Conservation (phyloP, 2,888 invertebrate species). For the Callinectes sapidus region DNA sequence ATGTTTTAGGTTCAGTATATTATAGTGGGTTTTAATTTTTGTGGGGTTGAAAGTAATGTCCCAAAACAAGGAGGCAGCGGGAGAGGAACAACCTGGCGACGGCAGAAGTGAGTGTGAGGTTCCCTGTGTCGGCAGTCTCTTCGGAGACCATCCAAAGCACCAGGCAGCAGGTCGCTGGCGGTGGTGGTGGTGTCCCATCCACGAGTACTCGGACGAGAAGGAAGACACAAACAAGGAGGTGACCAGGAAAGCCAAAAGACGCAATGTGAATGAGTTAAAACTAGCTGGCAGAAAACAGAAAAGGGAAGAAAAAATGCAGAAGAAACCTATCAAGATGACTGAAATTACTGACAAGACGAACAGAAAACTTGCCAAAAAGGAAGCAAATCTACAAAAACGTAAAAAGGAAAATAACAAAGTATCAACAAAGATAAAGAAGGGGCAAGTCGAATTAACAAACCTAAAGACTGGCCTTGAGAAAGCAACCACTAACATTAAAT, state of each 20-base stretch:
- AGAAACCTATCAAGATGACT: not conserved
- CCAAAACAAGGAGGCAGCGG: not conserved
- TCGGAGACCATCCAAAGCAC: not conserved
- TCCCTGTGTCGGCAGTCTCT: not conserved
- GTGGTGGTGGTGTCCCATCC: not conserved
- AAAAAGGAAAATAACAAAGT: not conserved
- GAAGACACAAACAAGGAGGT: not conserved
- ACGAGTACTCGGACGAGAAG: not conserved
- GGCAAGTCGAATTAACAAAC: not conserved
- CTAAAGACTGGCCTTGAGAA: not conserved
- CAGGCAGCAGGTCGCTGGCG: not conserved
- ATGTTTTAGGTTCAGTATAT: not conserved
- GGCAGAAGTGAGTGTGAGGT: not conserved
- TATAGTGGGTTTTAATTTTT: not conserved
- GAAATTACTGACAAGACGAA: not conserved
- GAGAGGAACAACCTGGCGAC: not conserved
- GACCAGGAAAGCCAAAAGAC: not conserved
- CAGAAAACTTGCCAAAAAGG: not conserved
- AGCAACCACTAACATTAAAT: not conserved
- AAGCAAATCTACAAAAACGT: not conserved
- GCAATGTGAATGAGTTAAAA: not conserved
- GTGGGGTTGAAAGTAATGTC: not conserved
- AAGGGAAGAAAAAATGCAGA: not conserved
- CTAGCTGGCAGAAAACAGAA: not conserved
- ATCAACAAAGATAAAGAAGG: not conserved